Evolutionary conservation across 2,113 vertebrate species (phyloP).

Genomic region (Salvelinus alpinus): DNA sequence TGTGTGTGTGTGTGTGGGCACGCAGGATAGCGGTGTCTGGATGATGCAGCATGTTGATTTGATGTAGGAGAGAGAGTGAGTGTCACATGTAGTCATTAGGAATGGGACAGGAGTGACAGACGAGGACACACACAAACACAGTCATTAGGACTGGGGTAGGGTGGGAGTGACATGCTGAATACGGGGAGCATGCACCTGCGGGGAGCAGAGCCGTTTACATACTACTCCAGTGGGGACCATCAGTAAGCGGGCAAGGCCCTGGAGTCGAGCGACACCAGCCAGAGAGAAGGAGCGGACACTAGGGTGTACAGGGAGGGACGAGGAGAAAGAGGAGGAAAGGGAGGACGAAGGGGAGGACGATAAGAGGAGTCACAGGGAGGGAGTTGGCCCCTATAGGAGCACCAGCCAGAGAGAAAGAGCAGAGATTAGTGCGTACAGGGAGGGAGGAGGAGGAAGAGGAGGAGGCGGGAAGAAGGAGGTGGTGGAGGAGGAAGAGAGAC

Average conservation of each 20-base stretch:
- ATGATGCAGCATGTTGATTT: constrained; percentile 1
- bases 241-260: not conserved
- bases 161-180: too few species aligned
- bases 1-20: too few species aligned
- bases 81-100: not conserved
- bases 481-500: not conserved
- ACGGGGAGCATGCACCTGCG: too few species aligned
- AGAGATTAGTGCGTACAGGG: not conserved
- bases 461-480: not conserved
- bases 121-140: too few species aligned
- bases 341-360: not conserved
- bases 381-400: not conserved
- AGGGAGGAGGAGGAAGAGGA: not conserved
- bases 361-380: not conserved
- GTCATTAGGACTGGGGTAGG: too few species aligned
- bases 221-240: too few species aligned
- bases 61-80: not conserved
- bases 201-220: too few species aligned
- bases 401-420: not conserved
- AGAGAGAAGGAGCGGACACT: too few species aligned
- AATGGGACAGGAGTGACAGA: not conserved
- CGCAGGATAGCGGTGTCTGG: not conserved
- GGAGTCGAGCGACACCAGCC: not conserved
- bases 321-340: not conserved
- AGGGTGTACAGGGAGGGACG: not conserved